A percentile compares a stretch with the other conserved stretches of the same genome.
Evolutionary conservation across 1,140 invertebrate species (phyloP).

Genomic region (Heliconius congener): DNA sequence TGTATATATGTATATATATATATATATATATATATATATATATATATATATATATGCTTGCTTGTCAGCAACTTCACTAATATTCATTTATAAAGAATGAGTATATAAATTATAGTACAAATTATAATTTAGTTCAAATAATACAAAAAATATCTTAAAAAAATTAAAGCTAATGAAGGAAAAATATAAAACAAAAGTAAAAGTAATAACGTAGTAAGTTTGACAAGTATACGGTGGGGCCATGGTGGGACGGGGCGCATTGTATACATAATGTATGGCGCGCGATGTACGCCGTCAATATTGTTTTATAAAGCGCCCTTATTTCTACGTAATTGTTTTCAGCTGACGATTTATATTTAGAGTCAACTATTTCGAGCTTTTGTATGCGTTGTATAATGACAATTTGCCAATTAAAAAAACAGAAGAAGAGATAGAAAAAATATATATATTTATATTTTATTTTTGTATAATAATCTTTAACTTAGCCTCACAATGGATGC

Average conservation of each 20-base stretch:
- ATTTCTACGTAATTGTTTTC: slow-evolving; percentile 5
- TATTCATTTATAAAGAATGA: too few relatives aligned
- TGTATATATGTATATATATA: too few relatives aligned
- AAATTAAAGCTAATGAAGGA: not conserved
- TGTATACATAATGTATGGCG: slow-evolving; percentile 4
- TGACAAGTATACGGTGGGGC: not conserved
- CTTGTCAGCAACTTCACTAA: too few relatives aligned
- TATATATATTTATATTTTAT: too few relatives aligned
- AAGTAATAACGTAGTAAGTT: not conserved
- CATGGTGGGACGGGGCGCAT: not conserved
- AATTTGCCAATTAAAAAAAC: not conserved
- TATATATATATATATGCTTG: too few relatives aligned
- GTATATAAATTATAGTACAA: too few relatives aligned
- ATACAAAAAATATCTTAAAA: too few relatives aligned
- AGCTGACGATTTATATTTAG: not conserved
- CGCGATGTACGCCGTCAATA: not conserved
- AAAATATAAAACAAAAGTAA: not conserved
- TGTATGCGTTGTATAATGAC: not conserved
- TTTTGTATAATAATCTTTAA: too few relatives aligned
- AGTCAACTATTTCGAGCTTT: not conserved
- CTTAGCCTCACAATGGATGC: too few relatives aligned
- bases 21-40: too few relatives aligned
- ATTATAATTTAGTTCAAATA: too few relatives aligned
- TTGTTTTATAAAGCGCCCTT: slow-evolving; percentile 8
- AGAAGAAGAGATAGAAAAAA: too few relatives aligned